Conservation (phyloP, 2,113 vertebrate species). For the Eulemur macaco region DNA sequence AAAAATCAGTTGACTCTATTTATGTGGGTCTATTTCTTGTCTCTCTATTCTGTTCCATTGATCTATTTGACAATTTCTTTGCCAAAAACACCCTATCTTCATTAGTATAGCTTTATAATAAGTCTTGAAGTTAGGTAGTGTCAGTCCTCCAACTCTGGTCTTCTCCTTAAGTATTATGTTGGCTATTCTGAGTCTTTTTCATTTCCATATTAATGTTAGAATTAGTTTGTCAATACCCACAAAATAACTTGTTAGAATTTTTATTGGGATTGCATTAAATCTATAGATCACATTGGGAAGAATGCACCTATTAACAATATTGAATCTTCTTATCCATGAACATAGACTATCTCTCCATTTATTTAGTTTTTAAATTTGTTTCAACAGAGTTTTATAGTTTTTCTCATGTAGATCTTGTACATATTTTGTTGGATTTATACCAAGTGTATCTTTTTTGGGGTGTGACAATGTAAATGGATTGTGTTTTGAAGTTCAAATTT, state of each 20-base stretch:
- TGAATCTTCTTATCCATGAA: background rate
- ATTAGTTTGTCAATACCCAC: background rate
- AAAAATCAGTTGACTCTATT: too few relatives aligned
- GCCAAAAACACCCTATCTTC: background rate
- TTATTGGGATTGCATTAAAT: background rate
- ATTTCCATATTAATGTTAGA: background rate
- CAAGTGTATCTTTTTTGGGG: background rate
- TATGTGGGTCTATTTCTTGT: too few relatives aligned
- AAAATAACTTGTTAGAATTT: background rate
- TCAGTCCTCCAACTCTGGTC: background rate
- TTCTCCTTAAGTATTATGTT: background rate
- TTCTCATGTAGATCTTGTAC: background rate
- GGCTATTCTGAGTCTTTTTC: background rate
- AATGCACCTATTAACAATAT: background rate
- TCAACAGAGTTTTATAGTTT: background rate
- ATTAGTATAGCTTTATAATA: background rate
- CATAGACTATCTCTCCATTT: background rate
- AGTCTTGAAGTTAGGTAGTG: background rate
- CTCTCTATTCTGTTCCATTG: background rate
- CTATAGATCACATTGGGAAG: background rate
- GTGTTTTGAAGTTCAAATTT: background rate
- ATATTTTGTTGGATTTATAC: background rate
- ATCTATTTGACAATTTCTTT: background rate
- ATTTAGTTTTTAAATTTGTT: background rate
- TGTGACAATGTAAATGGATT: background rate